Base-by-base conservation (phyloP, 2,888 invertebrate genomes). In the Schizaphis graminum region DNA sequence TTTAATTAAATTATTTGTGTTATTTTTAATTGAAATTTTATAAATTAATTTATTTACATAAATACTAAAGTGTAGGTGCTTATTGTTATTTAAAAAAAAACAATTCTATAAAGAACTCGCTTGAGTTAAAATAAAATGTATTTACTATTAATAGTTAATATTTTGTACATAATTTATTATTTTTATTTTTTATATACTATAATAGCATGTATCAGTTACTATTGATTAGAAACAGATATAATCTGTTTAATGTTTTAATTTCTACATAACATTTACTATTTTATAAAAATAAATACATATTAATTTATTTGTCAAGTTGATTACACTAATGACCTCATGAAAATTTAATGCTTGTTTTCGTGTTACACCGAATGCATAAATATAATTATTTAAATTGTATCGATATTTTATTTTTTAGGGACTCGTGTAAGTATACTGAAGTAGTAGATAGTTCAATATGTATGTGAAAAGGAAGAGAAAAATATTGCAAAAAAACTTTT, bases 401-500 rank as follows among this genome's bases (percentile, higher is more conserved):
- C 41, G 24, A 28, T 41, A 16, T 53, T 88, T 49, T 92, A 57
- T 84, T 3, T 11, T 10, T 53, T 26, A 35, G 11, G 4, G 41
- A 47, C 47, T 35, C 28, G 21, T 24, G 35, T 28, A 67, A 67
- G n/a, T 47, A 47, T 47, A 86, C 57, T 35, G 16, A 86, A 57
- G 53, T 7, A 88, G n/a, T 11, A 61, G 56, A 56, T 90, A 85
- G 85, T 90, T 47, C 93, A 85, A 93, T 93, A 84, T 57, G 56
- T 35, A 61, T 35, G 49, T 3, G 85, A 53, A 57, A 16, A 61
- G 10, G 84, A 89, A 28, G 41, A 26, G n/a, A 57, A 93, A 90
- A 93, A 86, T 93, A 89, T 85, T 61, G 93, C 93, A 53, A 77
- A 41, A 41, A 93, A 93, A 93, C 93, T 93, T 93, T 93, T 67